phyloP scores from a whole-genome alignment of 2,888 invertebrate genomes.

The Tenthredo notha region DNA sequence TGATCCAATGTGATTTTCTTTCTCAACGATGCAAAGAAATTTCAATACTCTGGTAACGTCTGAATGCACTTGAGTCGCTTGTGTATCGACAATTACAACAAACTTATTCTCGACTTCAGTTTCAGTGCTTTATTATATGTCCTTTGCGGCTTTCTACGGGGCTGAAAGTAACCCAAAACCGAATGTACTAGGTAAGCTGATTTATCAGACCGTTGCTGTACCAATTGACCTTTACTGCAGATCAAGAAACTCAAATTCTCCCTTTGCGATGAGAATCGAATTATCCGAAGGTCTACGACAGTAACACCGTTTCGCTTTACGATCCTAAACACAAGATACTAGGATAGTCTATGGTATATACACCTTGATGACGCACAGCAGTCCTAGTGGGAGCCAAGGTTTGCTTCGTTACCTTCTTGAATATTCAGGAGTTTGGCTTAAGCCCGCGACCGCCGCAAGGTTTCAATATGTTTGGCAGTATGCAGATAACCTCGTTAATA shows the following conservation, averaged over 20 bases:
- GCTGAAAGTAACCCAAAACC: background rate
- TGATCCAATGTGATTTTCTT: background rate
- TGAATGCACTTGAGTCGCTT: background rate
- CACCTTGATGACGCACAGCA: slow-evolving; percentile 27
- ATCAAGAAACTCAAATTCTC: background rate
- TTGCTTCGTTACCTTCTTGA: slow-evolving; percentile 77
- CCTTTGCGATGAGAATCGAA: background rate
- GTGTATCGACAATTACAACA: background rate
- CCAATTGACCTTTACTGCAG: slow-evolving; percentile 10
- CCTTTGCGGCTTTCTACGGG: background rate
- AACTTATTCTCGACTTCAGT: background rate
- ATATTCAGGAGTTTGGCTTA: slow-evolving; percentile 75
- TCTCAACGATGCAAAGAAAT: background rate
- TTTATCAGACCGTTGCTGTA: background rate
- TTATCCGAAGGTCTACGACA: slow-evolving; percentile 6
- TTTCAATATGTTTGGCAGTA: slow-evolving; percentile 76
- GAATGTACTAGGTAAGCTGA: background rate
- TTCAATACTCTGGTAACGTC: background rate
- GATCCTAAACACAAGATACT: background rate
- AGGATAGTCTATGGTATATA: background rate
- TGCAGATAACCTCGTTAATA: slow-evolving; percentile 73
- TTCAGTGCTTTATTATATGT: background rate
- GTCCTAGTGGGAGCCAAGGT: slow-evolving; percentile 57
- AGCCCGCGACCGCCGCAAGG: slow-evolving; percentile 73
- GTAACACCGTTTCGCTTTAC: background rate